Conservation (phyloP, 2,888 invertebrate genomes). For the Odontocerum albicorne region DNA sequence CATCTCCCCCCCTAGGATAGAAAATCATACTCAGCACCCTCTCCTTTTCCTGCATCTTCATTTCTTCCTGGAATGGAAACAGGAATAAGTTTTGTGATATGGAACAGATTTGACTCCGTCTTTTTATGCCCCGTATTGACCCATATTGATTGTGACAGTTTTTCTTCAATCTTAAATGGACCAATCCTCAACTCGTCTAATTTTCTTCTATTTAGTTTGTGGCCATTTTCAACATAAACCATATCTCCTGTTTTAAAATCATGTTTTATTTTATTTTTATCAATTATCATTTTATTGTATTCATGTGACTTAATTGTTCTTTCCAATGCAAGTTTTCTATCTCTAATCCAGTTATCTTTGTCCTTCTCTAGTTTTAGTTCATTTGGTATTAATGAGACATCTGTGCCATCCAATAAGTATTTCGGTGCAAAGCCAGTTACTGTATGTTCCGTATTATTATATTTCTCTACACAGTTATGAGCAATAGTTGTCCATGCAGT, state of each 20-base stretch:
- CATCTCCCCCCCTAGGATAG: too few relatives aligned
- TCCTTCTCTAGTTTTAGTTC: constrained; percentile 18
- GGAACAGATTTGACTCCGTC: constrained; percentile 38
- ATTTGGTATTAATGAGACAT: constrained; percentile 38
- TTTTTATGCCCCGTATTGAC: constrained; percentile 39
- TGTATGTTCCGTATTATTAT: constrained; percentile 40
- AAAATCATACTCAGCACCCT: too few relatives aligned
- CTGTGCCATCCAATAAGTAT: constrained; percentile 39
- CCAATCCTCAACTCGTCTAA: constrained; percentile 38
- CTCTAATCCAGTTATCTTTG: constrained; percentile 29
- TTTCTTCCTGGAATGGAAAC: too few relatives aligned
- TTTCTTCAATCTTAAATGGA: constrained; percentile 37
- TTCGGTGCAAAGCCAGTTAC: constrained; percentile 40
- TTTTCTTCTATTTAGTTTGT: constrained; percentile 37
- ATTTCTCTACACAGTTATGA: constrained; percentile 38
- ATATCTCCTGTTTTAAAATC: constrained; percentile 31
- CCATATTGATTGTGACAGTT: too few relatives aligned
- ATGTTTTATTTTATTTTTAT: constrained; percentile 15
- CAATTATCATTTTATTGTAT: constrained; percentile 22
- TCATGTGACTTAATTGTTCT: constrained; percentile 39
- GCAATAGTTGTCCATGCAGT: constrained; percentile 40
- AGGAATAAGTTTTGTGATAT: constrained; percentile 38
- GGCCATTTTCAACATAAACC: constrained; percentile 39
- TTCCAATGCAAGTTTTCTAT: constrained; percentile 38
- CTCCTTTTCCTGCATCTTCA: too few relatives aligned